Percentiles rank a stretch among this genome's conserved stretches.
phyloP scores from a whole-genome alignment of 2,888 invertebrate genomes.

The Thereva nobilitata region DNA sequence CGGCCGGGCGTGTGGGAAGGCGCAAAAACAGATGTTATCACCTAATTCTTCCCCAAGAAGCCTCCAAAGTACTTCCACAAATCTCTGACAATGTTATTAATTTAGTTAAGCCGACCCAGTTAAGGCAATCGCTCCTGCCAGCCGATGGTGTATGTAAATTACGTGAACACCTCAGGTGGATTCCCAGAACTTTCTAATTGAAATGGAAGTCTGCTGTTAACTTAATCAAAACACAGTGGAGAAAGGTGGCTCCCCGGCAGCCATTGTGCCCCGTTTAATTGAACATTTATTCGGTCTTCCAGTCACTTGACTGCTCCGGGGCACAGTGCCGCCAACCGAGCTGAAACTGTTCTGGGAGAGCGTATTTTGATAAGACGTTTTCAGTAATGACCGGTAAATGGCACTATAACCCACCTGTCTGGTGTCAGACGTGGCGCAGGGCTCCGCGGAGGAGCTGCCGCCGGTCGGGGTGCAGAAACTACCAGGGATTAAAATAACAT shows the following conservation, averaged over 20 bases:
- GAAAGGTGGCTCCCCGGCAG: conserved; percentile 20
- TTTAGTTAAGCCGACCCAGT: conserved; percentile 38
- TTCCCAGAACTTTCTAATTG: conserved; percentile 41
- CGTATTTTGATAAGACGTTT: conserved; percentile 35
- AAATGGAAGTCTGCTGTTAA: conserved; percentile 41
- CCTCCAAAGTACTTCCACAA: conserved; percentile 29
- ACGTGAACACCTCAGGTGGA: conserved; percentile 41
- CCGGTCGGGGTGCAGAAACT: not conserved
- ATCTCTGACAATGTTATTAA: conserved; percentile 40
- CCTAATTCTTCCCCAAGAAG: conserved; percentile 31
- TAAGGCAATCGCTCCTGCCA: conserved; percentile 35
- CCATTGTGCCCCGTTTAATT: conserved; percentile 20
- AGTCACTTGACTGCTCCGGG: conserved; percentile 10
- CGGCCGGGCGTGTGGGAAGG: not conserved
- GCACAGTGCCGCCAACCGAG: too few species aligned
- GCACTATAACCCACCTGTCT: conserved; percentile 15
- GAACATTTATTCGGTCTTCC: conserved; percentile 26
- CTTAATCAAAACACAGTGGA: conserved; percentile 39
- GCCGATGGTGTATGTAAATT: conserved; percentile 38
- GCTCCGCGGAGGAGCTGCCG: too few species aligned
- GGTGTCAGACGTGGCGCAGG: not conserved
- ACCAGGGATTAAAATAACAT: conserved; percentile 26
- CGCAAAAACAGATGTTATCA: conserved; percentile 34
- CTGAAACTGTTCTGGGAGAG: conserved; percentile 4
- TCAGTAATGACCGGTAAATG: conserved; percentile 22